Percentiles rank a stretch among this genome's conserved stretches.
Evolutionary conservation across 2,113 vertebrate species (phyloP).

Genomic region (Eonycteris spelaea): DNA sequence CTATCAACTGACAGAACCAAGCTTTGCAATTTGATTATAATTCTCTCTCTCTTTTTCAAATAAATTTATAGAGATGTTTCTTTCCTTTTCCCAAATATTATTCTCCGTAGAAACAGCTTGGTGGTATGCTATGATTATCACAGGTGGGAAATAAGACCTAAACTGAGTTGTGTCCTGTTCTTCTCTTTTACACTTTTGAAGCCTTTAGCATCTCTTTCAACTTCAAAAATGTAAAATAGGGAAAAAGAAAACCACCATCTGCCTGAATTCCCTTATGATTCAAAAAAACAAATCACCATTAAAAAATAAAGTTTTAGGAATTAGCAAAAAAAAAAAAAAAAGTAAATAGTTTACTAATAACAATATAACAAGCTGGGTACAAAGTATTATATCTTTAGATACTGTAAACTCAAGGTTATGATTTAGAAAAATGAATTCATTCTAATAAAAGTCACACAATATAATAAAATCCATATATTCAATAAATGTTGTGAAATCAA

Average conservation of each 20-base stretch:
- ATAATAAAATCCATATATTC: background rate
- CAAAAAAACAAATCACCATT: background rate
- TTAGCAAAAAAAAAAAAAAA: slow-evolving; percentile 1
- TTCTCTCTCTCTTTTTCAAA: background rate
- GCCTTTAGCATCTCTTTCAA: background rate
- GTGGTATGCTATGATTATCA: background rate
- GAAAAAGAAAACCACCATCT: background rate
- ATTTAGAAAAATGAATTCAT: background rate
- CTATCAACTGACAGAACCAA: slow-evolving; percentile 1
- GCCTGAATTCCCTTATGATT: background rate
- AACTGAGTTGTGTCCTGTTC: background rate
- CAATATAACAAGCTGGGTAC: background rate
- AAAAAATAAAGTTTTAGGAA: background rate
- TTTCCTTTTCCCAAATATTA: slow-evolving; percentile 13
- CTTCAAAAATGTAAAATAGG: background rate
- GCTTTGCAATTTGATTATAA: background rate
- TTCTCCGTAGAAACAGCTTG: background rate
- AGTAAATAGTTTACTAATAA: background rate
- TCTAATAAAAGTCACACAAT: background rate
- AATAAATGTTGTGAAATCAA: background rate
- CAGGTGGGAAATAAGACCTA: background rate
- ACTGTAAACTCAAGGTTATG: background rate
- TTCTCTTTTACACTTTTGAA: slow-evolving; percentile 7
- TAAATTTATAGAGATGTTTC: background rate
- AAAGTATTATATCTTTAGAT: background rate